Conservation (phyloP, 2,888 invertebrate species). For the Lysandra coridon region DNA sequence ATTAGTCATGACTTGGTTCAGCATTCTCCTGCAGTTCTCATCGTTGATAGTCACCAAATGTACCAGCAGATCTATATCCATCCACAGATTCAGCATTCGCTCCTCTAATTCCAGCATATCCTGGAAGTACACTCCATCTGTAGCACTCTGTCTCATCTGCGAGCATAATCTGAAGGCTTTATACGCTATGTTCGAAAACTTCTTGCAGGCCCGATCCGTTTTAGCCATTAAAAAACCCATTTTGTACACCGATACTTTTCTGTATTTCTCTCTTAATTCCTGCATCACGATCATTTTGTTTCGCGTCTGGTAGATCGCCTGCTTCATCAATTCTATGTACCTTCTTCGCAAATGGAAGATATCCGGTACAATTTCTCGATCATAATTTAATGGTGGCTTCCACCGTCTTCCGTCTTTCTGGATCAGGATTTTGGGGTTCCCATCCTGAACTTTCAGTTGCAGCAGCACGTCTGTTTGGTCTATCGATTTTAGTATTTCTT, state of each 20-base stretch:
- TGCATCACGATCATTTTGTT: slow-evolving; percentile 60
- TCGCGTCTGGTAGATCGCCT: slow-evolving; percentile 56
- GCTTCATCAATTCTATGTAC: slow-evolving; percentile 57
- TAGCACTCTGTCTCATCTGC: slow-evolving; percentile 21
- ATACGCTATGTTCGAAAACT: slow-evolving; percentile 45
- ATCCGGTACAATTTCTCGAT: slow-evolving; percentile 40
- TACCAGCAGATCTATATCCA: slow-evolving; percentile 50
- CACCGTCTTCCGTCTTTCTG: slow-evolving; percentile 47
- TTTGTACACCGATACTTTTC: slow-evolving; percentile 49
- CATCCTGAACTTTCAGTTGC: slow-evolving; percentile 46
- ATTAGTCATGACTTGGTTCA: slow-evolving; percentile 37
- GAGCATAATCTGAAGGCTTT: slow-evolving; percentile 44
- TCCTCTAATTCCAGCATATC: slow-evolving; percentile 47
- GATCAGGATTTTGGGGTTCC: slow-evolving; percentile 42
- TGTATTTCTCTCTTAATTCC: slow-evolving; percentile 44
- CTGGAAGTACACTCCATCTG: slow-evolving; percentile 26
- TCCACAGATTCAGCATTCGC: slow-evolving; percentile 51
- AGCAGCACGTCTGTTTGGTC: slow-evolving; percentile 55
- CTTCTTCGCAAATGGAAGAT: slow-evolving; percentile 45
- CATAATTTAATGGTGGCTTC: slow-evolving; percentile 39
- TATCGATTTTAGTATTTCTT: slow-evolving; percentile 47
- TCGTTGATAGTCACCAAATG: slow-evolving; percentile 51
- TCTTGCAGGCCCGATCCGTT: slow-evolving; percentile 51
- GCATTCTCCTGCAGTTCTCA: slow-evolving; percentile 38
- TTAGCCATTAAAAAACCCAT: slow-evolving; percentile 61